Conservation (phyloP, 92 coral and sea anemone species). For the Umimayanthus kanabou region DNA sequence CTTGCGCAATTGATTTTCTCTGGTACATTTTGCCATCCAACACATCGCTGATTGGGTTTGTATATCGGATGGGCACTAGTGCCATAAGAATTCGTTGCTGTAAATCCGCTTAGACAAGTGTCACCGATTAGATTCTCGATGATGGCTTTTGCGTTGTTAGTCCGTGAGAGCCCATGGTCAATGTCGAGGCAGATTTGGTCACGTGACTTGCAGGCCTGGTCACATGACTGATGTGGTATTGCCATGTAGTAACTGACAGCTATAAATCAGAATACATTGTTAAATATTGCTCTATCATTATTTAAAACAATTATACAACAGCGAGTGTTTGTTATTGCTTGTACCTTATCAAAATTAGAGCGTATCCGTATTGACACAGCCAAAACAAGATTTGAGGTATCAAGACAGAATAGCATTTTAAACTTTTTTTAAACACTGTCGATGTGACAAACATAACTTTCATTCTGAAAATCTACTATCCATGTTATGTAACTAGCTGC, state of each 20-base stretch:
- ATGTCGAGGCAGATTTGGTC: background rate
- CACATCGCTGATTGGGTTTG: background rate
- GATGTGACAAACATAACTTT: too few relatives aligned
- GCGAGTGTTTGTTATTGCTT: too few relatives aligned
- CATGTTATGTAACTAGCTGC: too few relatives aligned
- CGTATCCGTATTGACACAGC: too few relatives aligned
- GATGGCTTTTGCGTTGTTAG: background rate
- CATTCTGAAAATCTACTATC: too few relatives aligned
- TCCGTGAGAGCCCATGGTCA: background rate
- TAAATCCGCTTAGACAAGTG: background rate
- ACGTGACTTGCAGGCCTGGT: background rate
- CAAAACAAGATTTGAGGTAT: too few relatives aligned
- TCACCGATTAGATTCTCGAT: background rate
- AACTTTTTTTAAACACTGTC: too few relatives aligned
- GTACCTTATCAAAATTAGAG: too few relatives aligned
- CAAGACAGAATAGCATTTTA: too few relatives aligned
- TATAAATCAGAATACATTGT: background rate
- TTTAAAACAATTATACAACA: too few relatives aligned
- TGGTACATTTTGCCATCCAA: slow-evolving; percentile 1
- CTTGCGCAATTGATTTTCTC: background rate
- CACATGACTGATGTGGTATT: background rate
- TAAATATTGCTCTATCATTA: too few relatives aligned
- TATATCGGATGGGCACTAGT: background rate
- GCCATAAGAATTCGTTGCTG: background rate
- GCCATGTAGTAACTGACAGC: background rate